These are phyloP conservation scores for Ivindomyrus marchei DNA, from an alignment of 2,113 vertebrate species.

Conservation along the genomic window DNA sequence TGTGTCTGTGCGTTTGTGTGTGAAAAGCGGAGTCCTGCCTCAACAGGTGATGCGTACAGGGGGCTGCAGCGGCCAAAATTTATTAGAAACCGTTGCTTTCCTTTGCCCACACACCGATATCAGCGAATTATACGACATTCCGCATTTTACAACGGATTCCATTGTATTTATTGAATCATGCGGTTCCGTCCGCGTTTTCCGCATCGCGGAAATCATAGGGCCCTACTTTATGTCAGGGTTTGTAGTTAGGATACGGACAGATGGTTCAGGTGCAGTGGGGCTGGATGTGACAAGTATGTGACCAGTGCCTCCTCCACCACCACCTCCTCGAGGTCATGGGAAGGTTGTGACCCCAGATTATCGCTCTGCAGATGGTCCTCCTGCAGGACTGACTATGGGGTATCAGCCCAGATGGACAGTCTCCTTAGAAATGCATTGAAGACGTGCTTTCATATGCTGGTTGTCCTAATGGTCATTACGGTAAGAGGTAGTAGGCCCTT, in stretches of 20 bases:
- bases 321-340: slow-evolving; percentile 50
- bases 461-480: neutral
- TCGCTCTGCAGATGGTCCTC: slow-evolving; percentile 51
- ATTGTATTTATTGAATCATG: no score
- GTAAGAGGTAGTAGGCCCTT: neutral
- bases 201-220: no score
- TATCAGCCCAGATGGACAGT: neutral
- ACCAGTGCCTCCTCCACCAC: slow-evolving; percentile 57
- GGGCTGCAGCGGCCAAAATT: no score
- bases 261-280: slow-evolving; percentile 59
- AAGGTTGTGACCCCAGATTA: slow-evolving; percentile 47
- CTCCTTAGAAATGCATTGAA: neutral
- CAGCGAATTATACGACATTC: no score
- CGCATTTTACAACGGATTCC: no score
- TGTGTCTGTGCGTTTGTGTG: no score
- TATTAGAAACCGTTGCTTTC: no score
- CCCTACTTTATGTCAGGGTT: slow-evolving; percentile 26
- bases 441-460: slow-evolving; percentile 7
- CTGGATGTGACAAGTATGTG: slow-evolving; percentile 43
- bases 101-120: no score
- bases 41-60: no score
- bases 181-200: no score
- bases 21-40: no score
- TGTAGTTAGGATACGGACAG: slow-evolving; percentile 58
- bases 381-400: slow-evolving; percentile 32